Conservation (phyloP, 2,113 vertebrate genomes). For the Fulmarus glacialis region DNA sequence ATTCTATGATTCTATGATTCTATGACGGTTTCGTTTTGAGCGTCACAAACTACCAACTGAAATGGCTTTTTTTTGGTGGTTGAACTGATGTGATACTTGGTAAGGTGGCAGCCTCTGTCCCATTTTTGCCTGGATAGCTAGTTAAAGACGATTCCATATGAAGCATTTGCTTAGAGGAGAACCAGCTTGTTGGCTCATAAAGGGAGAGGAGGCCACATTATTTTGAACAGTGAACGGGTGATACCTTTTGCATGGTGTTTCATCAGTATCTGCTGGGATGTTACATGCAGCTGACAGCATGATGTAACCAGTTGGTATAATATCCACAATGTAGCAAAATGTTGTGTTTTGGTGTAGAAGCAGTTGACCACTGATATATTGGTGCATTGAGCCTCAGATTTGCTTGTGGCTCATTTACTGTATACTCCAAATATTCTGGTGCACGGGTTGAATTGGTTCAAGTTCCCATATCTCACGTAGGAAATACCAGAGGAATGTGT, state of each 20-base stretch:
- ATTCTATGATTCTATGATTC: no score
- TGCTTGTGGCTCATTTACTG: not conserved
- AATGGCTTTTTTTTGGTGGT: not conserved
- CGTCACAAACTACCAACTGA: not conserved
- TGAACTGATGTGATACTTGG: not conserved
- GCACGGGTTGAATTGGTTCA: not conserved
- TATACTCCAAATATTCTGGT: not conserved
- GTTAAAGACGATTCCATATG: not conserved
- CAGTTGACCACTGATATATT: not conserved
- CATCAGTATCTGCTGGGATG: not conserved
- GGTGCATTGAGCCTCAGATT: not conserved
- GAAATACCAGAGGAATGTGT: not conserved
- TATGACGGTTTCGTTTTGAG: not conserved
- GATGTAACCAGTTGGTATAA: not conserved
- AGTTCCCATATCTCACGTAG: not conserved
- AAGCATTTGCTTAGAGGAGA: not conserved
- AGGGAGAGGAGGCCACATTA: not conserved
- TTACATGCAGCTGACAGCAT: not conserved
- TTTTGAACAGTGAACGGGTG: not conserved
- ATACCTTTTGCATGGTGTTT: not conserved
- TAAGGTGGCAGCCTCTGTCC: not conserved
- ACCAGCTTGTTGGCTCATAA: not conserved
- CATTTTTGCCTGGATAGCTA: not conserved
- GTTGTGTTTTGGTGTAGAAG: not conserved
- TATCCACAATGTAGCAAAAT: not conserved